Evolutionary conservation across 2,888 invertebrate genomes (phyloP).

Genomic region (Tenthredo notha): DNA sequence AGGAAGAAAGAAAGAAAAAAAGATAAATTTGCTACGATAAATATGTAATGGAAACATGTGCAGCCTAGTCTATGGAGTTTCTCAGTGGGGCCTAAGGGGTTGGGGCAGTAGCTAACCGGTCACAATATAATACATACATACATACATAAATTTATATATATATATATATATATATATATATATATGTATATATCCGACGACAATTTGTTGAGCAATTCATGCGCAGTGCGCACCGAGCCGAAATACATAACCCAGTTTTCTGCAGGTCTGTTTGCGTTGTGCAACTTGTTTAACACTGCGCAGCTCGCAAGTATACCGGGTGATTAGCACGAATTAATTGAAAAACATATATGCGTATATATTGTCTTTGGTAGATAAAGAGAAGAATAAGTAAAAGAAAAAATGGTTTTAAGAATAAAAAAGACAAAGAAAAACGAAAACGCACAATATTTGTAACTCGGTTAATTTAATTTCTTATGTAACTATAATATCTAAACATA

Average conservation of each 20-base stretch:
- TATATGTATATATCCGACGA: neutral
- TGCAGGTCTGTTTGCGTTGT: constrained; percentile 42
- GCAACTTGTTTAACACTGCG: constrained; percentile 27
- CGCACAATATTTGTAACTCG: neutral
- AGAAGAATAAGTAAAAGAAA: neutral
- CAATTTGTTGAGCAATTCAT: constrained; percentile 40
- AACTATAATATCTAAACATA: neutral
- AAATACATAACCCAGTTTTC: constrained; percentile 49
- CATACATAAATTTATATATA: too few species aligned
- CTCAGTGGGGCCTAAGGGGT: neutral
- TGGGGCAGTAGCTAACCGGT: constrained; percentile 1
- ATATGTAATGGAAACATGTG: neutral
- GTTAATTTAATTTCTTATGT: neutral
- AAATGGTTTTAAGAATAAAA: neutral
- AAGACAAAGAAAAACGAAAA: neutral
- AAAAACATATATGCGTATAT: neutral
- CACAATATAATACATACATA: neutral
- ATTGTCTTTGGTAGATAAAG: neutral
- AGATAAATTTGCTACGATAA: neutral
- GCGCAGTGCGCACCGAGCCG: constrained; percentile 9
- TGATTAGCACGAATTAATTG: constrained; percentile 30
- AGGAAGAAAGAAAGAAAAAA: too few species aligned
- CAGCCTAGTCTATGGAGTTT: neutral
- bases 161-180: too few species aligned
- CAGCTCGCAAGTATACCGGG: neutral